These are phyloP conservation scores for Antitype chi DNA, from an alignment of 2,888 invertebrate genomes.

Conservation along the genomic window DNA sequence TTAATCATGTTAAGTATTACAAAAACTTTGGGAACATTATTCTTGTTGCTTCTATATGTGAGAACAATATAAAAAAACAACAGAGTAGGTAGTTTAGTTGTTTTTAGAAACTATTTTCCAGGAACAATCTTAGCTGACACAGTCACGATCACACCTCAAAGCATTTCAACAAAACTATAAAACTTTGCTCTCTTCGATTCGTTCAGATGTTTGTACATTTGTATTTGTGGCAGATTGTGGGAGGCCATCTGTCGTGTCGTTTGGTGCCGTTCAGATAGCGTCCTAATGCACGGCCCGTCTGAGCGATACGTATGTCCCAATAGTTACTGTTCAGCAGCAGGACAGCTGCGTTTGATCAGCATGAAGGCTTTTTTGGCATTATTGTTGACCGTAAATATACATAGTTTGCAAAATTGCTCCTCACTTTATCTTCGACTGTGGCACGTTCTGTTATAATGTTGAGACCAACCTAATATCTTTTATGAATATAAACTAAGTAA, in stretches of 20 bases:
- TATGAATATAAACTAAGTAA: background rate
- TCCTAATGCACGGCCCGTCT: background rate
- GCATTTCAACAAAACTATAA: conserved; percentile 2
- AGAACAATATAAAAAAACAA: too few species aligned
- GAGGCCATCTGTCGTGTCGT: conserved; percentile 21
- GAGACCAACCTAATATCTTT: background rate
- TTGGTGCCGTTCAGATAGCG: conserved; percentile 21
- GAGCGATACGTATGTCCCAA: conserved; percentile 1
- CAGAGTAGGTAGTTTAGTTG: background rate
- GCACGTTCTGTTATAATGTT: background rate
- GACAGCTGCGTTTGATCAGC: conserved; percentile 12
- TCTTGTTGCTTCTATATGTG: too few species aligned
- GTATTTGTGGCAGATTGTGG: conserved; percentile 14
- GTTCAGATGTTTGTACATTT: conserved; percentile 28
- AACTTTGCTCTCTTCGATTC: background rate
- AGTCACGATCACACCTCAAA: background rate
- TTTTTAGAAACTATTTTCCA: background rate
- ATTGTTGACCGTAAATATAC: background rate
- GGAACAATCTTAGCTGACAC: background rate
- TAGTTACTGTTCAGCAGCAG: background rate
- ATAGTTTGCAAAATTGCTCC: background rate
- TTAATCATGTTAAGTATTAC: too few species aligned
- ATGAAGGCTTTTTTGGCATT: background rate
- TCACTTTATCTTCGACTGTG: background rate
- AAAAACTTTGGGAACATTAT: too few species aligned